Evolutionary conservation across 2,888 invertebrate species (phyloP), one percentile per base, ranked within the genome.

Genomic region (Caenorhabditis uteleia): DNA sequence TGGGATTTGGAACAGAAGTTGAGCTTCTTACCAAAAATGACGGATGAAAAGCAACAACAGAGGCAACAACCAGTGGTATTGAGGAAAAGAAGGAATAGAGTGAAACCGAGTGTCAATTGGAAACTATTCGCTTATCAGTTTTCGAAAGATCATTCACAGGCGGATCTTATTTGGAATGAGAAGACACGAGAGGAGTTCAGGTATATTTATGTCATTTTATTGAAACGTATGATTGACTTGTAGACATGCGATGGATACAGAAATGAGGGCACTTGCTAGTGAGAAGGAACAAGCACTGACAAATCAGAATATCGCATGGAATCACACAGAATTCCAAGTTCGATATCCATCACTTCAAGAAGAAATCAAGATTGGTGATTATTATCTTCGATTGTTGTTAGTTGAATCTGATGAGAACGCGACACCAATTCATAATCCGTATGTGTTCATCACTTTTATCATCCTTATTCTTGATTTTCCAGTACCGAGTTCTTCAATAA

Each of bases 161-260:
- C 97, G 0, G 95, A 97, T 86, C 88, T 99, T 36, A 94, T 98
- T 81, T 99, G 98, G 98, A 99, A 98, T 85, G 94, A 94, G 83
- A 78, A 92, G 91, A 98, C 97, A 0, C 88, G 97, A 46, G 95
- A 95, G 85, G 97, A 98, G 84, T 87, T 98, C 50, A 88, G 93
- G 68, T n/a, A n/a, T n/a, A n/a, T n/a, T n/a, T n/a, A n/a, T n/a
- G n/a, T n/a, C n/a, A n/a, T n/a, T n/a, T n/a, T n/a, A n/a, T n/a
- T n/a, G n/a, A n/a, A n/a, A n/a, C n/a, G n/a, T n/a, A n/a, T n/a
- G n/a, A n/a, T n/a, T n/a, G n/a, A n/a, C n/a, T n/a, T n/a, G n/a
- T n/a, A 91, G 91, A 20, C 59, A 70, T 43, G 46, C 69, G 3
- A 70, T 76, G 42, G 71, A 72, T 29, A 62, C 47, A 8, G 75